These are phyloP conservation scores for Simalia tracyae DNA, from an alignment of 2,797 vertebrate genomes.

Conservation along the genomic window DNA sequence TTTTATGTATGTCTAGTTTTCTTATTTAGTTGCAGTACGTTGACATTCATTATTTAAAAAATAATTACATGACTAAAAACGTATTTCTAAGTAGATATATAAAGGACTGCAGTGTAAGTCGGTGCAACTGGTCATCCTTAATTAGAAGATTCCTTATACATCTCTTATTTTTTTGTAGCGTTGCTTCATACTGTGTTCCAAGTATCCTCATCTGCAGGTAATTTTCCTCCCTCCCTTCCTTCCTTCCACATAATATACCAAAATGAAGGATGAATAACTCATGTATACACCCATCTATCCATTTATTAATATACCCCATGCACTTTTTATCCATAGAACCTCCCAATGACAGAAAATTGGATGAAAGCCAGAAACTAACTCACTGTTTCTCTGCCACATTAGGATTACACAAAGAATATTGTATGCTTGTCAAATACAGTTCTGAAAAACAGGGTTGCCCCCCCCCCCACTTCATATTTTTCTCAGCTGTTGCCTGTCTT, in stretches of 20 bases:
- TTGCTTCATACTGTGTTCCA: background rate
- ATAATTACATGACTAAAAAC: background rate
- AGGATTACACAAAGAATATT: background rate
- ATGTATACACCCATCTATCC: background rate
- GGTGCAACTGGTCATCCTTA: background rate
- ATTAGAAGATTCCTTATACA: background rate
- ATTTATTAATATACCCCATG: too few relatives aligned
- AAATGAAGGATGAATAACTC: background rate
- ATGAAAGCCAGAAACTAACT: background rate
- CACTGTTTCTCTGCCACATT: background rate
- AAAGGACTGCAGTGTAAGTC: background rate
- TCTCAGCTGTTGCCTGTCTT: background rate
- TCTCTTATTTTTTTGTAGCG: background rate
- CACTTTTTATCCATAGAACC: background rate
- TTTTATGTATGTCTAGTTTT: background rate
- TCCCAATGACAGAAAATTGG: background rate
- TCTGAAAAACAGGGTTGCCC: background rate
- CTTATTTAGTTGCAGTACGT: background rate
- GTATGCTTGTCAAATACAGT: background rate
- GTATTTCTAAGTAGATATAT: background rate
- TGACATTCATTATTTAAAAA: background rate
- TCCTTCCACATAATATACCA: background rate
- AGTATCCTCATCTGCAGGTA: slow-evolving; percentile 15
- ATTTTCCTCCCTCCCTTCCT: background rate
- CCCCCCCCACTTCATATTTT: background rate